Base-by-base conservation (phyloP, 2,113 vertebrate species). In the Atherinomorus stipes region DNA sequence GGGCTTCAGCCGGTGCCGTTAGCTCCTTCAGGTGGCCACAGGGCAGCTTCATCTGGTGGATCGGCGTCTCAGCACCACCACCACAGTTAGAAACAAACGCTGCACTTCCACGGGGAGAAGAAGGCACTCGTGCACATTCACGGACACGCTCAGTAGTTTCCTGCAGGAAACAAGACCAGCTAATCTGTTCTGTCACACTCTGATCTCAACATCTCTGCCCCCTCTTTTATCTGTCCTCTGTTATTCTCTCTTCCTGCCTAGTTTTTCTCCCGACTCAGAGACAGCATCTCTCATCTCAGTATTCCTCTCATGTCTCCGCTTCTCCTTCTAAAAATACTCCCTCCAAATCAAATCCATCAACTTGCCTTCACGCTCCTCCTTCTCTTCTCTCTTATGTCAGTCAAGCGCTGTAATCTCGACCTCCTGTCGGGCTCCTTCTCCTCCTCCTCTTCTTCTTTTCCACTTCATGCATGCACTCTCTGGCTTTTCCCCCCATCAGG, bases 251-350 rank as follows among this genome's bases (percentile, higher is more conserved):
- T 56, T 76, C 51, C 34, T 53, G 51, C 31, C 28, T 57, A 45
- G 56, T 85, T 80, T 66, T 68, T 58, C 44, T 52, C 64, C 28
- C 26, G 25, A 40, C 68, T 84, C 63, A 71, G 44, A 82, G 26
- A 51, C 60, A 63, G 67, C 44, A 45, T 78, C 26, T 69, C 69
- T 70, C 61, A 78, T 85, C 56, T 87, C 49, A 74, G 72, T 76
- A 84, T 81, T 87, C 78, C 54, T 70, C 76, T 84, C 65, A 34
- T 77, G 84, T 78, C 88, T 52, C 75, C 2, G 71, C 71, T 66
- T 64, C 66, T 79, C 81, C 79, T 82, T 78, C 86, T 90, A 84
- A 90, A 93, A 91, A 91, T 83, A 88, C 85, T 91, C 85, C 78
- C 60, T 52, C 85, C 61, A 85, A 89, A 84, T 88, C 74, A 81